Percentiles rank a stretch among this genome's conserved stretches.
Conservation (phyloP, 1,140 invertebrate species). For the Apis dorsata region DNA sequence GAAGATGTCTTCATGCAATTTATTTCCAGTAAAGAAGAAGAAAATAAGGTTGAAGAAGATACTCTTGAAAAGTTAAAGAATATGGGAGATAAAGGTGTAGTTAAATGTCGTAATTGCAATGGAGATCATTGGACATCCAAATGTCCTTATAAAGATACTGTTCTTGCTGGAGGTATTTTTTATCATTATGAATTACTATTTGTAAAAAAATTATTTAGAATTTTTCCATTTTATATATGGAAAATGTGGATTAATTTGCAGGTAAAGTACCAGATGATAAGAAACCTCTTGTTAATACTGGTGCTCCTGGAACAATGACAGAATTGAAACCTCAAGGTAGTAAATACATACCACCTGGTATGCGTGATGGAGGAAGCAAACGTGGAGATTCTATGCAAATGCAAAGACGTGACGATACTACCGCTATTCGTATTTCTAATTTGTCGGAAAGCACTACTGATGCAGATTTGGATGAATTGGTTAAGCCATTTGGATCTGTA, state of each 20-base stretch:
- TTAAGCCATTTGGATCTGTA: slow-evolving; percentile 94
- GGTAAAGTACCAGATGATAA: slow-evolving; percentile 76
- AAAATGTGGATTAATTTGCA: slow-evolving; percentile 27
- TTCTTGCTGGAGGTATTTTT: slow-evolving; percentile 83
- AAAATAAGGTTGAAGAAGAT: slow-evolving; percentile 92
- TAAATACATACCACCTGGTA: slow-evolving; percentile 92
- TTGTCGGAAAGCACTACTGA: slow-evolving; percentile 97
- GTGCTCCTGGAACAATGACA: slow-evolving; percentile 72
- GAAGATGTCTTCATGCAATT: slow-evolving; percentile 98
- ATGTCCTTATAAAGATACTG: slow-evolving; percentile 97
- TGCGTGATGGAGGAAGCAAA: slow-evolving; percentile 90
- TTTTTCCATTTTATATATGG: not conserved
- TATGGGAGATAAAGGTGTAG: slow-evolving; percentile 87
- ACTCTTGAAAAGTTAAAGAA: slow-evolving; percentile 87
- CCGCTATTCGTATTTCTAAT: slow-evolving; percentile 98
- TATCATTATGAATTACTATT: not conserved
- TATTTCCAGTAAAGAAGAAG: slow-evolving; percentile 92
- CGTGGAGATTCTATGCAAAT: slow-evolving; percentile 87
- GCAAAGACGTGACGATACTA: slow-evolving; percentile 88
- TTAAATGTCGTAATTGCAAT: slow-evolving; percentile 96
- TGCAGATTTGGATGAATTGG: slow-evolving; percentile 96
- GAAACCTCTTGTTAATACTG: slow-evolving; percentile 67
- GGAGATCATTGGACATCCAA: slow-evolving; percentile 98
- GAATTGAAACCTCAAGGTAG: slow-evolving; percentile 78
- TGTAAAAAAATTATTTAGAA: not conserved